Base-by-base conservation (phyloP, 2,888 invertebrate genomes). In the Platypus cylindrus region DNA sequence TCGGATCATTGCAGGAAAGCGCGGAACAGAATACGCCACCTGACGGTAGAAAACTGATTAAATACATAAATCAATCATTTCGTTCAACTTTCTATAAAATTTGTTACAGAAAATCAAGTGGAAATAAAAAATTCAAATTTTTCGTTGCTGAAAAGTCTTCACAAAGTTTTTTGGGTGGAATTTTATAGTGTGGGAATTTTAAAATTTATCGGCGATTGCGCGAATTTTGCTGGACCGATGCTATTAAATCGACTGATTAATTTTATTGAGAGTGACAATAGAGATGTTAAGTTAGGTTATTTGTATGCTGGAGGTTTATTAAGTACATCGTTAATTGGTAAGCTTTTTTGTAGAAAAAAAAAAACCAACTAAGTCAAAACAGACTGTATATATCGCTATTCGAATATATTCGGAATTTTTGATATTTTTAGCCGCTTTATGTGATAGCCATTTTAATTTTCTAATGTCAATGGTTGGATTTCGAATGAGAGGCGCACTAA, bases 381-480 rank as follows among this genome's bases (percentile, higher is more conserved):
- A 20, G 7, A 5, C 20, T 20, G 20, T 20, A 20, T n/a, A n/a
- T 20, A 7, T 20, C 9, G 9, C 20, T 20, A 9, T 20, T 20
- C 5, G 5, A 20, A 20, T 20, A 20, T 20, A n/a, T n/a, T n/a
- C n/a, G n/a, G n/a, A n/a, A n/a, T n/a, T n/a, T 33, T 24, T 18
- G 28, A 23, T 26, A n/a, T n/a, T 64, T 53, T 53, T 63, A 66
- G 80, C 79, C 32, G 76, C 93, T 0, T 61, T 94, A 34, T 81
- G 81, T 52, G 82, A 78, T 41, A 73, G 81, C 0, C 94, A 95
- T 56, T 97, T 93, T 61, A 84, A 81, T 55, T 94, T 91, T 70
- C 68, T 75, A 40, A 83, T 91, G 73, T 71, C 79, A 0, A 64
- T 85, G 48, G 74, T 93, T 13, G 81, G 82, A 3, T 68, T 91